A percentile compares a stretch with the other conserved stretches of the same genome.
phyloP scores from a whole-genome alignment of 2,113 vertebrate genomes.

The Sceloporus undulatus region DNA sequence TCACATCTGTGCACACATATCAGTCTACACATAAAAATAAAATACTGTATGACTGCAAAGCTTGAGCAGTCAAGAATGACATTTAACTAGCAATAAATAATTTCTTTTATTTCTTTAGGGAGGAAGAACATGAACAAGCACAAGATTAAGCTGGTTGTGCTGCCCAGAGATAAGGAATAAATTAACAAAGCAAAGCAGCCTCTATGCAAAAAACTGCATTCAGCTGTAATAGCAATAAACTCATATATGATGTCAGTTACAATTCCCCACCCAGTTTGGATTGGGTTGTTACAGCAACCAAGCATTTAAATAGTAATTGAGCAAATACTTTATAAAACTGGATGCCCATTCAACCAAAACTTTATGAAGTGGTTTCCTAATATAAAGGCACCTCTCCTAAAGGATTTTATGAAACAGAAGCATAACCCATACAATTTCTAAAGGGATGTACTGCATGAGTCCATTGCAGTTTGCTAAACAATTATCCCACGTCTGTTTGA shows the following conservation, averaged over 20 bases:
- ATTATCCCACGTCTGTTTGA: background rate
- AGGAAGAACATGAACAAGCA: conserved; percentile 21
- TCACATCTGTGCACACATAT: background rate
- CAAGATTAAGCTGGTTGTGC: conserved; percentile 1
- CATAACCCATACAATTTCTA: background rate
- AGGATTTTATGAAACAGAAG: background rate
- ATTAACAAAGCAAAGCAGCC: conserved; percentile 52
- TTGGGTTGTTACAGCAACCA: conserved; percentile 20
- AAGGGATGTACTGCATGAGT: background rate
- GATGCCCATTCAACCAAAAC: background rate
- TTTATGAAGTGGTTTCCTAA: conserved; percentile 18
- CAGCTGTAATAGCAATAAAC: conserved; percentile 46
- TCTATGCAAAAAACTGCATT: background rate
- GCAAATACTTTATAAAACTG: background rate
- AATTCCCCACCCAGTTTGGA: background rate
- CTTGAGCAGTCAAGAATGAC: conserved; percentile 49
- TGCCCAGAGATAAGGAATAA: conserved; percentile 27
- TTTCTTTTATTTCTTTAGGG: conserved; percentile 8
- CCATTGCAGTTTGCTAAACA: background rate
- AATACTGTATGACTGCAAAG: conserved; percentile 15
- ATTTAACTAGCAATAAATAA: conserved; percentile 62
- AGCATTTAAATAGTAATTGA: conserved; percentile 38
- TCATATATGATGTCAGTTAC: conserved; percentile 25
- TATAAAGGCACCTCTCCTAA: background rate
- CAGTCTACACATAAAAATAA: background rate